phyloP scores from a whole-genome alignment of 2,888 invertebrate genomes.

The Cryptosula pallasiana region DNA sequence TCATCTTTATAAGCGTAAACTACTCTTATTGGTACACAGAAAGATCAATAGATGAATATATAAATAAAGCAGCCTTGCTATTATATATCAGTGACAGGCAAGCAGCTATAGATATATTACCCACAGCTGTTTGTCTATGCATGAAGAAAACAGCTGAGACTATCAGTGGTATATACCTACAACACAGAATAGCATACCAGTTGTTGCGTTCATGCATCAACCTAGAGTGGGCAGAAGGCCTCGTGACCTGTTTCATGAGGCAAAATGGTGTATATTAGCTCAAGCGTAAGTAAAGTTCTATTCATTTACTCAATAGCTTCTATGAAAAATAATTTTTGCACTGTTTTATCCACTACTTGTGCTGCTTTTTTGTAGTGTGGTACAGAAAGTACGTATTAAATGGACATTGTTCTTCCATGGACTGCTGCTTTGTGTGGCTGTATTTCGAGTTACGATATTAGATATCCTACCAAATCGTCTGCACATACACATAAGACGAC shows the following conservation, averaged over 20 bases:
- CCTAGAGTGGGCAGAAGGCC: neutral
- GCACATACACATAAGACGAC: neutral
- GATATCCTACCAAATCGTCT: conserved; percentile 2
- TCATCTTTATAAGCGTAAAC: too few species aligned
- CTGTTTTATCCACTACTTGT: neutral
- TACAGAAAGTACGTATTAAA: conserved; percentile 9
- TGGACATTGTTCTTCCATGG: conserved; percentile 20
- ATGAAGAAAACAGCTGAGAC: too few species aligned
- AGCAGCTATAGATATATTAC: too few species aligned
- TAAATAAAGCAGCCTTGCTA: too few species aligned
- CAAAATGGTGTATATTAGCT: conserved; percentile 12
- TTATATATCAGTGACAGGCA: too few species aligned
- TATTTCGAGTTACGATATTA: neutral
- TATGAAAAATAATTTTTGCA: too few species aligned
- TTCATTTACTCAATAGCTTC: neutral
- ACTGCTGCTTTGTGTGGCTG: neutral
- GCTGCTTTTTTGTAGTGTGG: neutral
- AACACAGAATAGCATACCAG: too few species aligned
- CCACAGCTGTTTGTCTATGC: too few species aligned
- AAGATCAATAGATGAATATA: too few species aligned
- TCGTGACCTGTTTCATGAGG: conserved; percentile 16
- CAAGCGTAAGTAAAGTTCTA: conserved; percentile 11
- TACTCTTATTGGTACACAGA: too few species aligned
- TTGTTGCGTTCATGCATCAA: neutral
- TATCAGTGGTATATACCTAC: neutral